Conservation (phyloP, 2,888 invertebrate genomes). For the Polia nebulosa region DNA sequence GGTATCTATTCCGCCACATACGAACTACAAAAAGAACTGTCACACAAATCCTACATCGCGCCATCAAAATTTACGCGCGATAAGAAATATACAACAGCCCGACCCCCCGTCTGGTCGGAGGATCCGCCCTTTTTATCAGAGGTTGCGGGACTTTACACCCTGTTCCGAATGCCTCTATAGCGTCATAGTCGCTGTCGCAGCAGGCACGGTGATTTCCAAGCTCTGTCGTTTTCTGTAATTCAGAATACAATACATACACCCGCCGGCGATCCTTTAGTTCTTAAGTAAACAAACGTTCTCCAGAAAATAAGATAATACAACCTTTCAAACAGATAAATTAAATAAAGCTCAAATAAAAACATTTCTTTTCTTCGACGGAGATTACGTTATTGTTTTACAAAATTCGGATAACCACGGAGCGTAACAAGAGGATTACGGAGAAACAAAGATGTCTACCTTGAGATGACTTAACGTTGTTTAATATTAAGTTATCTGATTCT, state of each 20-base stretch:
- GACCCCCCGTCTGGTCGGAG: too few relatives aligned
- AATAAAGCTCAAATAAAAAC: slow-evolving; percentile 30
- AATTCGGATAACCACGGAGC: slow-evolving; percentile 26
- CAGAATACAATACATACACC: not conserved
- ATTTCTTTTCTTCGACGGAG: slow-evolving; percentile 14
- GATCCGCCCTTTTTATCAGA: too few relatives aligned
- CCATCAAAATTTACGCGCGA: too few relatives aligned
- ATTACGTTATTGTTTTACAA: slow-evolving; percentile 45
- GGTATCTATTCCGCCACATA: too few relatives aligned
- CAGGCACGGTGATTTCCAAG: too few relatives aligned
- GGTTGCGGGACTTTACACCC: too few relatives aligned
- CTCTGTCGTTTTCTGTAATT: not conserved
- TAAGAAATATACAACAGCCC: too few relatives aligned
- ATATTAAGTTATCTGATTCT: slow-evolving; percentile 14
- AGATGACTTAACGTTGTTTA: slow-evolving; percentile 25
- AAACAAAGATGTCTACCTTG: slow-evolving; percentile 40
- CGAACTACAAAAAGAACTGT: too few relatives aligned
- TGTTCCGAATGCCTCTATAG: too few relatives aligned
- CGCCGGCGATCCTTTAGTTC: not conserved
- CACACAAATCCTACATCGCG: too few relatives aligned
- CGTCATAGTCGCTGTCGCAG: not conserved
- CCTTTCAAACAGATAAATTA: slow-evolving; percentile 30
- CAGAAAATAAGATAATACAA: slow-evolving; percentile 28
- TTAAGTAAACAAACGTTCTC: slow-evolving; percentile 21
- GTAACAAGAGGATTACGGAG: slow-evolving; percentile 42